A percentile compares a stretch with the other conserved stretches of the same genome.
Conservation (phyloP, 2,113 vertebrate genomes). For the Ancistrus triradiatus region DNA sequence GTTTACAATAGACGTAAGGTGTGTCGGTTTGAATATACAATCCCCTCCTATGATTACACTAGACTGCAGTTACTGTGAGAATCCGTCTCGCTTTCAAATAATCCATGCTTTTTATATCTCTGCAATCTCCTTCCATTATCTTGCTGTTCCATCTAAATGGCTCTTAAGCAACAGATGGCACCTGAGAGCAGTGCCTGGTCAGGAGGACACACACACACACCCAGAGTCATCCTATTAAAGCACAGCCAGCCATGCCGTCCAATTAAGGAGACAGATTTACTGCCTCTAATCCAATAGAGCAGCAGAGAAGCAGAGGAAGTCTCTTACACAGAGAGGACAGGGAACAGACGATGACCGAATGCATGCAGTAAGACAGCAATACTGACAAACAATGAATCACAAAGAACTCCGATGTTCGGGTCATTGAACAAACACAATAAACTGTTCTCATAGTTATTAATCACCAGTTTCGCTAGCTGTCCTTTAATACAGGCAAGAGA, state of each 20-base stretch:
- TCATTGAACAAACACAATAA: neutral
- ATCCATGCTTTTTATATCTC: neutral
- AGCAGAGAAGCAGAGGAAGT: neutral
- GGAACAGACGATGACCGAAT: neutral
- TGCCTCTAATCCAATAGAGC: conserved; percentile 59
- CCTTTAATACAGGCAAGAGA: neutral
- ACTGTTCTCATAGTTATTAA: neutral
- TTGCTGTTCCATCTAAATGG: conserved; percentile 13
- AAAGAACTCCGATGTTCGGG: neutral
- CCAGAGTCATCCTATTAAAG: conserved; percentile 71
- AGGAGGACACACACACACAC: conserved; percentile 19
- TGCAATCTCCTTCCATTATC: neutral
- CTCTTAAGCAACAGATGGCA: conserved; percentile 63
- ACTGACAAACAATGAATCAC: neutral
- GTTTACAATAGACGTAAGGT: no score
- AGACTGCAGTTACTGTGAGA: neutral
- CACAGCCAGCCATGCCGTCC: conserved; percentile 61
- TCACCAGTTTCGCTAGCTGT: neutral
- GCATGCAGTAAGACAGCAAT: neutral
- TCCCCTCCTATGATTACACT: neutral
- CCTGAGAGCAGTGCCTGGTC: conserved; percentile 46
- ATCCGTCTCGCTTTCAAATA: neutral
- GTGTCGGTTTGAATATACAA: no score
- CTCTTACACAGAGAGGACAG: conserved; percentile 6
- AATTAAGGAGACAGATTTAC: conserved; percentile 65